phyloP scores from a whole-genome alignment of 1,140 invertebrate genomes.

The Araneus ventricosus region DNA sequence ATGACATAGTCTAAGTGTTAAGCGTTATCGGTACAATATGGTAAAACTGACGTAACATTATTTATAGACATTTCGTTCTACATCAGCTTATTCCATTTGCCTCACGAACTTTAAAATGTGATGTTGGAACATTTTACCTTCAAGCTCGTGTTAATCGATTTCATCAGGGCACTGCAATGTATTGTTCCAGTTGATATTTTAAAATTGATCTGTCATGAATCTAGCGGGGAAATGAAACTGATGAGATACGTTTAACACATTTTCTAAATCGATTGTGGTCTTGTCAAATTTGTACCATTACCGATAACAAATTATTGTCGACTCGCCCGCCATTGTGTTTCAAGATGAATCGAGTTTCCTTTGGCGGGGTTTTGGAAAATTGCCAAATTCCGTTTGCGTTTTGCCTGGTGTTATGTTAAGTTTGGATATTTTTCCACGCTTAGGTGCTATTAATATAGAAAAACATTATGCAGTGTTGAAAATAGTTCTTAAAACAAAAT shows the following conservation, averaged over 20 bases:
- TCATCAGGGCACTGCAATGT: no score
- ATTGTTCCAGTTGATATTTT: no score
- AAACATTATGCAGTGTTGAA: no score
- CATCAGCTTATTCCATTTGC: no score
- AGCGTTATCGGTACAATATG: no score
- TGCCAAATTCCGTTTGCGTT: background rate
- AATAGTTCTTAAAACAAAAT: no score
- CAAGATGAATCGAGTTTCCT: background rate
- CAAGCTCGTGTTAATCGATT: background rate
- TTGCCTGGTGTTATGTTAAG: background rate
- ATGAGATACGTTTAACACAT: constrained; percentile 1
- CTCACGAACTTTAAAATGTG: no score
- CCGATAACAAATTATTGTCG: background rate
- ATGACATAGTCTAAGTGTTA: no score
- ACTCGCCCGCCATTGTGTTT: background rate
- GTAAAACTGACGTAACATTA: no score
- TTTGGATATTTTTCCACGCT: no score
- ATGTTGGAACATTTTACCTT: no score
- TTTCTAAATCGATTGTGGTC: background rate
- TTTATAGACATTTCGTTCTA: no score
- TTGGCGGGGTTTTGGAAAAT: background rate
- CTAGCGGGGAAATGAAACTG: background rate
- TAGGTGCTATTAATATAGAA: background rate
- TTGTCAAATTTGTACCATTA: background rate
- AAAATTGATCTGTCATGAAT: background rate